Percentiles rank a stretch among this genome's conserved stretches.
phyloP scores from a whole-genome alignment of 1,140 invertebrate genomes.

The Acyrthosiphon pisum region DNA sequence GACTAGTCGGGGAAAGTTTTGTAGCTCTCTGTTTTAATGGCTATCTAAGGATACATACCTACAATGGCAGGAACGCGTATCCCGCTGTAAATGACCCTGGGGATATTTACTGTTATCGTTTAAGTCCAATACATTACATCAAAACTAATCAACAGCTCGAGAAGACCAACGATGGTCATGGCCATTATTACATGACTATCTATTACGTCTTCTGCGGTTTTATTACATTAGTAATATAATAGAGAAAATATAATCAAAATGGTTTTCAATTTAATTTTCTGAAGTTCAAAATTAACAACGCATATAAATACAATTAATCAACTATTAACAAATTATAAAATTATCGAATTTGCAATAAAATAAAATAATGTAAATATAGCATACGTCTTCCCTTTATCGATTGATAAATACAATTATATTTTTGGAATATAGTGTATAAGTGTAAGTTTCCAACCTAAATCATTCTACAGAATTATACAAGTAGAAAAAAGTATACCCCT shows the following conservation, averaged over 20 bases:
- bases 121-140: slow-evolving; percentile 41
- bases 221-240: not conserved
- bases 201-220: not conserved
- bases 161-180: not conserved
- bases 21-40: not conserved
- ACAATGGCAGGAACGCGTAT: not conserved
- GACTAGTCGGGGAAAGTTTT: not conserved
- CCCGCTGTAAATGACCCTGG: slow-evolving; percentile 34
- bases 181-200: not conserved
- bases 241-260: not conserved
- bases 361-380: not conserved
- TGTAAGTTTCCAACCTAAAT: not conserved
- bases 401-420: not conserved
- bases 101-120: slow-evolving; percentile 38
- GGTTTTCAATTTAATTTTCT: not conserved
- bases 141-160: not conserved
- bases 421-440: not conserved
- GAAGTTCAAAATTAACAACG: not conserved
- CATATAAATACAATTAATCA: not conserved
- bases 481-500: not conserved
- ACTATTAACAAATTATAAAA: not conserved
- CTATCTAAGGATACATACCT: slow-evolving; percentile 21
- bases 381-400: not conserved
- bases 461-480: not conserved
- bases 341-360: not conserved